Evolutionary conservation across 1,140 invertebrate species (phyloP), one percentile per base, ranked within the genome.

Genomic region (Cecropterus lyciades): DNA sequence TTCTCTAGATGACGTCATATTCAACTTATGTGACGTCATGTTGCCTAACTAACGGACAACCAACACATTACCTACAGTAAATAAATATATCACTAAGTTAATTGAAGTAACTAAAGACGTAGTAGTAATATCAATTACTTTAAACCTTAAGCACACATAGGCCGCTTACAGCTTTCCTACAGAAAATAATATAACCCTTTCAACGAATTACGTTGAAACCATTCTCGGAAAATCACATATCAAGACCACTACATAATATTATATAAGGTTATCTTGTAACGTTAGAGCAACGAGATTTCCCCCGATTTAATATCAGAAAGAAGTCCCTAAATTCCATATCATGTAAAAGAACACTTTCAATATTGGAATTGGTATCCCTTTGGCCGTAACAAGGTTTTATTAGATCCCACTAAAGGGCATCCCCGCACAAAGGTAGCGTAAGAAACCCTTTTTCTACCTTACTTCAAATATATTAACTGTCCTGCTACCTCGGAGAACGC

Each of bases 371-470:
- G 88, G 88, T 91, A 88, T 89, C 87, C 88, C 88, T 91, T 88
- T 91, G 87, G 84, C 85, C 84, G 86, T 91, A 91, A 91, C 88
- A 91, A 88, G 88, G 88, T 91, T 91, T 91, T 91, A 91, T 91
- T 91, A 91, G 87, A 89, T 89, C 85, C 84, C 88, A 91, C 88
- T 91, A 89, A 91, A 89, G 88, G 87, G 85, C 85, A 87, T 82
- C 81, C 75, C 87, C 87, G 76, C 85, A 91, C 88, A 89, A 91
- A 91, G 88, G 85, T 88, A 88, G 80, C 75, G 75, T 79, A 82
- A 82, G 85, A 84, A 91, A 90, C 87, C 88, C 88, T 86, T 91
- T 87, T 89, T 89, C 82, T 89, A 91, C 85, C 85, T 90, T 84
- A 83, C 84, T 88, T 85, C 84, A 88, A 89, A 91, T 91, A 89